Percentiles rank a stretch among this genome's conserved stretches.
These are phyloP conservation scores for Thymelicus acteon DNA, from an alignment of 2,888 invertebrate species.

Conservation along the genomic window DNA sequence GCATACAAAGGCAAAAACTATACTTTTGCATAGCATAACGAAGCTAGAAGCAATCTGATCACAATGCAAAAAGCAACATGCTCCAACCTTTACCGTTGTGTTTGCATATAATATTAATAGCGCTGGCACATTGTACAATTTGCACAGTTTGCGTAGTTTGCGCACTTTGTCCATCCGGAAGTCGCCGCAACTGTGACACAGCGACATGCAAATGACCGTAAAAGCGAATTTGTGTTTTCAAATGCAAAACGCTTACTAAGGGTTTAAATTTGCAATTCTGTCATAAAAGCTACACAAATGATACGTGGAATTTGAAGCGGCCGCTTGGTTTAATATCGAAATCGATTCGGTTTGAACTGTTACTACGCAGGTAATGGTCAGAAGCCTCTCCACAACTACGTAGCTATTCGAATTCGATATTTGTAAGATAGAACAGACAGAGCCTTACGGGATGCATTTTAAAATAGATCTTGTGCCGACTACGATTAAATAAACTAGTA, in stretches of 20 bases:
- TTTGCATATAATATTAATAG: slow-evolving; percentile 51
- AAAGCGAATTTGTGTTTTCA: slow-evolving; percentile 83
- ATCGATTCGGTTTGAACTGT: slow-evolving; percentile 36
- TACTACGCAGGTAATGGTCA: slow-evolving; percentile 27
- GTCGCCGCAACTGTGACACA: slow-evolving; percentile 71
- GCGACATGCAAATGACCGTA: slow-evolving; percentile 80
- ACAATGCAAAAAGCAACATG: slow-evolving; percentile 8
- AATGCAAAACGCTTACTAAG: slow-evolving; percentile 81
- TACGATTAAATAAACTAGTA: too few species aligned
- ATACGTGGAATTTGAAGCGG: slow-evolving; percentile 74
- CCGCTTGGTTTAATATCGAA: slow-evolving; percentile 61
- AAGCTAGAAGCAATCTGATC: not conserved
- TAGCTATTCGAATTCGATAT: not conserved
- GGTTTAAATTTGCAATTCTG: slow-evolving; percentile 84
- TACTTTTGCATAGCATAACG: not conserved
- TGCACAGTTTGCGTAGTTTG: slow-evolving; percentile 42
- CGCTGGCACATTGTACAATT: slow-evolving; percentile 46
- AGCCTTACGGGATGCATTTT: not conserved
- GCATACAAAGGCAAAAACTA: too few species aligned
- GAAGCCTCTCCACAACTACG: not conserved
- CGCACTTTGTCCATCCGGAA: slow-evolving; percentile 61
- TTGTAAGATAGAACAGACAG: not conserved
- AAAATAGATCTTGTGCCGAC: not conserved
- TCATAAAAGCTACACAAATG: slow-evolving; percentile 77
- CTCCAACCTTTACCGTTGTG: slow-evolving; percentile 40